These are phyloP conservation scores for Peromyscus leucopus DNA, from an alignment of 2,113 vertebrate species.

Conservation along the genomic window DNA sequence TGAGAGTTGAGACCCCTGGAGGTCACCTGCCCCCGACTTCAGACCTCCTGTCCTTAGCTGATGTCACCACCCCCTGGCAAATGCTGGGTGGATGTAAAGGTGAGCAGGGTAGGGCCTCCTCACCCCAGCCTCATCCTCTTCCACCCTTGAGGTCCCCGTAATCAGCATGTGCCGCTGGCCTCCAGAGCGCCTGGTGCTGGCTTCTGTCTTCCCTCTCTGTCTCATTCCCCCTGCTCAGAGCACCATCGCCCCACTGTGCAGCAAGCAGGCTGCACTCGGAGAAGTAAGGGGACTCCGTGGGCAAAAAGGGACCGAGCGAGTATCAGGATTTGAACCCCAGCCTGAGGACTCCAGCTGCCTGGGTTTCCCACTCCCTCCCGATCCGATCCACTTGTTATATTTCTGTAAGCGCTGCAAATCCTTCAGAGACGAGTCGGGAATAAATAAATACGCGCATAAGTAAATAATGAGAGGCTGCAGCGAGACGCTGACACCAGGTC, in stretches of 20 bases:
- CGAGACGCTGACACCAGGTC: not conserved
- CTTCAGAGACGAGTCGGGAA: conserved; percentile 24
- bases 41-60: not conserved
- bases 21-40: not conserved
- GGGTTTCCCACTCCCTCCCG: not conserved
- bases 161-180: not conserved
- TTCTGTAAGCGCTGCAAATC: conserved; percentile 62
- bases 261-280: not conserved
- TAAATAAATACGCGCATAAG: conserved; percentile 33
- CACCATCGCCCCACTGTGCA: not conserved
- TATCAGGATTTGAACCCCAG: not conserved
- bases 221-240: not conserved
- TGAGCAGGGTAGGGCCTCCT: fast-evolving
- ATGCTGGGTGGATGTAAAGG: not conserved
- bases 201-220: fast-evolving
- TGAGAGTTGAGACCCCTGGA: not conserved
- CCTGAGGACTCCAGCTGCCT: not conserved
- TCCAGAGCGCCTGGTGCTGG: fast-evolving
- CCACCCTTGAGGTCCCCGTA: not conserved
- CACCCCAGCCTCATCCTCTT: not conserved
- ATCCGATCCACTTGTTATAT: not conserved
- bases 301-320: not conserved
- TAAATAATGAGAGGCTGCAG: conserved; percentile 10
- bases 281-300: not conserved
- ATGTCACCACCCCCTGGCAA: not conserved